Percentiles rank a stretch among this genome's conserved stretches.
phyloP scores from a whole-genome alignment of 1,140 invertebrate genomes.

The Sitophilus oryzae region DNA sequence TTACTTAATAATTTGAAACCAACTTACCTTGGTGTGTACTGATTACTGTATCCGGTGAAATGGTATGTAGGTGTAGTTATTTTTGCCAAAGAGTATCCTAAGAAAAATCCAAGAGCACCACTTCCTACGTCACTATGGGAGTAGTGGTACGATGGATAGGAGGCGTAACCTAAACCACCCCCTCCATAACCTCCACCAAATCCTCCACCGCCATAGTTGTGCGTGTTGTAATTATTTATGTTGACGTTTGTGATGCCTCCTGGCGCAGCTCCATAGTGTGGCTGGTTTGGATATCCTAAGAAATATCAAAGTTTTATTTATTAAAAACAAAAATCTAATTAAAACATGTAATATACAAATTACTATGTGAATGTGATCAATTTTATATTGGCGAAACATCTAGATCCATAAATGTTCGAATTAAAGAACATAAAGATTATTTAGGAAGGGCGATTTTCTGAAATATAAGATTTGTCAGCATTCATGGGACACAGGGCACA shows the following conservation, averaged over 20 bases:
- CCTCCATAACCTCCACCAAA: neutral
- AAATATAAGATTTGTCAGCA: too few species aligned
- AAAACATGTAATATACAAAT: too few species aligned
- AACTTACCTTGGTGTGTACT: conserved; percentile 24
- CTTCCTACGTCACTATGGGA: conserved; percentile 24
- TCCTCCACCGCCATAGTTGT: conserved; percentile 13
- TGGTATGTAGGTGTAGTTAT: conserved; percentile 28
- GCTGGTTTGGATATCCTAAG: conserved; percentile 6
- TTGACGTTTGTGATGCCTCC: conserved; percentile 19
- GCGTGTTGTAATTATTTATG: conserved; percentile 26
- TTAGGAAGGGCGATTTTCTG: too few species aligned
- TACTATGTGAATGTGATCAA: too few species aligned
- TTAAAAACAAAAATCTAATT: too few species aligned
- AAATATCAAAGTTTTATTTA: neutral
- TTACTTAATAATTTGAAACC: too few species aligned
- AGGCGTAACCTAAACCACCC: conserved; percentile 2
- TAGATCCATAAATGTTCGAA: too few species aligned
- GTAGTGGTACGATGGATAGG: conserved; percentile 26
- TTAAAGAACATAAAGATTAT: too few species aligned
- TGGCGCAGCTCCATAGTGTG: neutral
- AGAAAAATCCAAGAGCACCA: conserved; percentile 29
- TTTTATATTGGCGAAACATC: too few species aligned
- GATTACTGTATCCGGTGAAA: conserved; percentile 8
- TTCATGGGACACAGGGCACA: too few species aligned
- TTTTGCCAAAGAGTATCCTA: conserved; percentile 30